Percentiles rank a stretch among this genome's conserved stretches.
Evolutionary conservation across 2,888 invertebrate species (phyloP).

Genomic region (Melanargia galathea): DNA sequence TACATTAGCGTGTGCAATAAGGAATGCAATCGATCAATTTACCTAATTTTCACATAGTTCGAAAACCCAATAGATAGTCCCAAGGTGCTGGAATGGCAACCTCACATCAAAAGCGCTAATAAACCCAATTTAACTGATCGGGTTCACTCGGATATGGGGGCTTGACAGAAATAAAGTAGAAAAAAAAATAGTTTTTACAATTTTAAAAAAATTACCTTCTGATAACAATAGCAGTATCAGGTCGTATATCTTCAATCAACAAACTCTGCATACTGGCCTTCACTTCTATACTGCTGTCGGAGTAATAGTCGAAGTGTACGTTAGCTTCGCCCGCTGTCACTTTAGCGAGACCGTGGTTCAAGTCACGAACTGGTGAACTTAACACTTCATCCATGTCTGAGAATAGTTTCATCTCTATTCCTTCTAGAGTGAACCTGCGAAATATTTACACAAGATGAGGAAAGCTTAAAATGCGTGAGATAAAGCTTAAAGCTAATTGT

Average conservation of each 20-base stretch:
- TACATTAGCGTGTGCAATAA: too few species aligned
- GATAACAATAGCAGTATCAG: conserved; percentile 83
- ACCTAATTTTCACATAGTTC: too few species aligned
- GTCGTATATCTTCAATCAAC: conserved; percentile 87
- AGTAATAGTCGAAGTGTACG: conserved; percentile 84
- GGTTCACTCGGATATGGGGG: too few species aligned
- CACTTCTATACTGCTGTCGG: conserved; percentile 86
- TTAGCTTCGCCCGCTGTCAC: conserved; percentile 86
- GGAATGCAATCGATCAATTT: too few species aligned
- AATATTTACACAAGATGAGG: background rate
- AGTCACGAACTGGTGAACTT: conserved; percentile 88
- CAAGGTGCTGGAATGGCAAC: too few species aligned
- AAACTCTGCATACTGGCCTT: conserved; percentile 87
- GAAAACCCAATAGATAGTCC: too few species aligned
- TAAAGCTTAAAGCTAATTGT: background rate
- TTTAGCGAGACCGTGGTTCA: conserved; percentile 87
- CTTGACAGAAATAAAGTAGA: background rate
- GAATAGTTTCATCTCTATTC: conserved; percentile 86
- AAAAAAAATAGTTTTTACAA: too few species aligned
- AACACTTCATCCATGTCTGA: conserved; percentile 88
- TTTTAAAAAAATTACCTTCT: conserved; percentile 74
- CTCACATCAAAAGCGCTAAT: too few species aligned
- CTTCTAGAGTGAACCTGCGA: conserved; percentile 84
- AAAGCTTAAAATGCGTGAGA: too few species aligned
- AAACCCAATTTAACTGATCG: too few species aligned